phyloP scores from a whole-genome alignment of 1,140 invertebrate genomes.

The Stratiolaelaps scimitus region DNA sequence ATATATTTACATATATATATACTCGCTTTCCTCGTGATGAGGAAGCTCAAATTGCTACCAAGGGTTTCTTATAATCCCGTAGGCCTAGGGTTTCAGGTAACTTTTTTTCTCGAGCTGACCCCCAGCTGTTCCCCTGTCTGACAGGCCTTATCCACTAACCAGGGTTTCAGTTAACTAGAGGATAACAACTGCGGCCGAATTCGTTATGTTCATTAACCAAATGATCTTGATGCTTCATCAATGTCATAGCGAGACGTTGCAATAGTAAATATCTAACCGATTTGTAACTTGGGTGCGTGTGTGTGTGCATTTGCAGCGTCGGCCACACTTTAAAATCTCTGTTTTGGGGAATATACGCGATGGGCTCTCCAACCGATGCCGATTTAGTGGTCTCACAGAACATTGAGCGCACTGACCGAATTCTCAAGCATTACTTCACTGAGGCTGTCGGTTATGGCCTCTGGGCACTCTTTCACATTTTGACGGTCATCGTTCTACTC shows the following conservation, averaged over 20 bases:
- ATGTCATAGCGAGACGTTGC: too few relatives aligned
- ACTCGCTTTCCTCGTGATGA: neutral
- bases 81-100: too few relatives aligned
- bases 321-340: constrained; percentile 52
- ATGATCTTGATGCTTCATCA: too few relatives aligned
- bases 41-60: too few relatives aligned
- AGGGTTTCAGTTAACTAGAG: too few relatives aligned
- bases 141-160: too few relatives aligned
- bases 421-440: constrained; percentile 46
- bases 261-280: too few relatives aligned
- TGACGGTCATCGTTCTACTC: constrained; percentile 57
- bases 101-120: too few relatives aligned
- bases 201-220: neutral
- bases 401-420: constrained; percentile 40
- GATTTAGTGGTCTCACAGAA: constrained; percentile 48
- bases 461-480: constrained; percentile 52
- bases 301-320: constrained; percentile 43
- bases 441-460: constrained; percentile 51
- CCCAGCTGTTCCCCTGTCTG: too few relatives aligned
- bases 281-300: neutral
- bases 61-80: too few relatives aligned
- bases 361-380: constrained; percentile 52
- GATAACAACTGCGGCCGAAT: neutral
- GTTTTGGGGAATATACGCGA: constrained; percentile 62
- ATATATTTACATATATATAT: too few relatives aligned